phyloP scores from a whole-genome alignment of 2,888 invertebrate species.

The Pollenia labialis region DNA sequence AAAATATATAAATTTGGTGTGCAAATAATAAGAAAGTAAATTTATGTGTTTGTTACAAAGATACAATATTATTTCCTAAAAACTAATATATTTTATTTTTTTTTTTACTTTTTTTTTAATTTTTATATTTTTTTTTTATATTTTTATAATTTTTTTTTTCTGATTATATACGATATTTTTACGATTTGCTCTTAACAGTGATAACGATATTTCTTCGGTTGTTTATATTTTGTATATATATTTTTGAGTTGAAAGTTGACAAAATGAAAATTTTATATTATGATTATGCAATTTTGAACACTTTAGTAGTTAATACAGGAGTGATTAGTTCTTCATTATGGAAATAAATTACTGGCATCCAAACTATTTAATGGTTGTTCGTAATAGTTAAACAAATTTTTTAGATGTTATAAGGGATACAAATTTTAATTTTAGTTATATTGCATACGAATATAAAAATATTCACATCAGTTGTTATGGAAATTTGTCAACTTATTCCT shows the following conservation, averaged over 20 bases:
- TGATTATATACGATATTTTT: constrained; percentile 79
- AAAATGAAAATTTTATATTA: constrained; percentile 51
- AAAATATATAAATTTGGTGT: constrained; percentile 34
- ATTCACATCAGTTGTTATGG: constrained; percentile 8
- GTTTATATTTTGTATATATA: constrained; percentile 39
- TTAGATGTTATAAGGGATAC: constrained; percentile 13
- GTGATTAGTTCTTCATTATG: constrained; percentile 1
- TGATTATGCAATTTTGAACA: constrained; percentile 65
- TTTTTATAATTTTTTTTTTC: constrained; percentile 74
- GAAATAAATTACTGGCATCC: constrained; percentile 62
- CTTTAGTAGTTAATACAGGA: constrained; percentile 49
- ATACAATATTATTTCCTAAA: constrained; percentile 68
- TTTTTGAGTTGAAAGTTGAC: constrained; percentile 71
- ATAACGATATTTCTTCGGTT: constrained; percentile 75
- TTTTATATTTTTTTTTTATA: constrained; percentile 72
- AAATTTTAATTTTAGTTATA: background rate
- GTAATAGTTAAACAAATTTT: constrained; percentile 32
- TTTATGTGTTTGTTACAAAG: constrained; percentile 58
- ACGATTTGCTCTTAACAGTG: constrained; percentile 81
- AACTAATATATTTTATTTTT: constrained; percentile 61
- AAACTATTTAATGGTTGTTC: constrained; percentile 27
- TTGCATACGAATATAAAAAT: constrained; percentile 44
- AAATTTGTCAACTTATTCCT: constrained; percentile 80
- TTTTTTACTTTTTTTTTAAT: constrained; percentile 61
- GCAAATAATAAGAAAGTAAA: constrained; percentile 63